phyloP scores from a whole-genome alignment of 1,140 invertebrate genomes.

The Medauroidea extradentata region DNA sequence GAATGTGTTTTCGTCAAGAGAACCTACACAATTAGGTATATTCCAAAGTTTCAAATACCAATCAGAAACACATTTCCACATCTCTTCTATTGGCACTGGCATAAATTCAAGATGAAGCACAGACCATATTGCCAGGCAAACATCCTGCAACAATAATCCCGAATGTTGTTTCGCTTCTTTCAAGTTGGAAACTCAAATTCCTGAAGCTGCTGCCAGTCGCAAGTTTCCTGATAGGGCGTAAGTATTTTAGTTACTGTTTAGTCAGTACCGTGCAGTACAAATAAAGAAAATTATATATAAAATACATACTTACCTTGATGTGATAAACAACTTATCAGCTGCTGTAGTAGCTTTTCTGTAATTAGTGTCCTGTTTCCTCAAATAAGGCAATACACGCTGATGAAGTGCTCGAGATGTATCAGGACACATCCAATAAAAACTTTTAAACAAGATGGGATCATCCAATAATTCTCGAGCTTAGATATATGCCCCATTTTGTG shows the following conservation, averaged over 20 bases:
- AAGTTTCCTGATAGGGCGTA: background rate
- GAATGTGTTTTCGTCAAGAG: constrained; percentile 41
- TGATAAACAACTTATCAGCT: background rate
- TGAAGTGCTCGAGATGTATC: background rate
- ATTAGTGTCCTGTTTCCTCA: constrained; percentile 2
- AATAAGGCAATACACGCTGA: background rate
- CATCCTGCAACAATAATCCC: constrained; percentile 3
- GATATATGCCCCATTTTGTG: background rate
- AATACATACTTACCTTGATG: background rate
- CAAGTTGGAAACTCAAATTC: background rate
- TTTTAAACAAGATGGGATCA: background rate
- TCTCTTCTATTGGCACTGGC: constrained; percentile 8
- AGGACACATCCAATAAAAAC: background rate
- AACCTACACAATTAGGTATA: constrained; percentile 39
- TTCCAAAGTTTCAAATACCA: constrained; percentile 38
- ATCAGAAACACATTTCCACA: constrained; percentile 21
- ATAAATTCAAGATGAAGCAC: constrained; percentile 22
- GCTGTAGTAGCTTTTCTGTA: constrained; percentile 1
- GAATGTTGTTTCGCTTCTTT: constrained; percentile 1
- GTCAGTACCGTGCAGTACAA: background rate
- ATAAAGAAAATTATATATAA: background rate
- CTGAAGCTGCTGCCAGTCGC: background rate
- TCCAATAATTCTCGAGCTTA: background rate
- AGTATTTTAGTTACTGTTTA: background rate
- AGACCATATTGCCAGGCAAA: constrained; percentile 3